Evolutionary conservation across 2,113 vertebrate genomes (phyloP), one percentile per base, ranked within the genome.

Genomic region (Manacus vitellinus): DNA sequence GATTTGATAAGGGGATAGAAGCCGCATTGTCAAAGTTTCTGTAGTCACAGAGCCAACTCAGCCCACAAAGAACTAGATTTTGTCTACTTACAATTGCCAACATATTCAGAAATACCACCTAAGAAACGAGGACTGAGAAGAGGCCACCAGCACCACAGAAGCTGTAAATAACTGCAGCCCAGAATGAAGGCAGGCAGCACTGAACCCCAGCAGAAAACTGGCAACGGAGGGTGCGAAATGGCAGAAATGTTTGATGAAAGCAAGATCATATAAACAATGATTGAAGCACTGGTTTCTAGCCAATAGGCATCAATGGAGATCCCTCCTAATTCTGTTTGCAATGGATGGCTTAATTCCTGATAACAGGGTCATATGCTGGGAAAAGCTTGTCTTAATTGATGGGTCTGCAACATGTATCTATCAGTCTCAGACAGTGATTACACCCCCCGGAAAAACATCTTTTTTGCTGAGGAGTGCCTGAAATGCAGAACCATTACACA

Each of bases 391-490:
- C 92, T 80, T 92, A 95, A 95, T 43, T 90, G 88, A 92, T 81
- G 86, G 59, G 35, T 91, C 89, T 86, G 83, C 59, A 86, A 41
- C 82, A 51, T 33, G 9, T 43, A 90, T 88, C 95, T 79, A 58
- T 97, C 94, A 92, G 75, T 35, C 78, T 76, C 31, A 10, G 94
- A 83, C 91, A 94, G 88, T 90, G 92, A 97, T 96, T 95, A 58
- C 78, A 90, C 28, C 88, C 92, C 78, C 88, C 70, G 72, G 96
- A 95, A 92, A 96, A 97, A 66, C 90, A 93, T 41, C 46, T 88
- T 85, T 92, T 94, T 89, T 83, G 82, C 75, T 33, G 46, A 95
- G 78, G 46, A 95, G 44, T 56, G 85, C 71, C 71, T 93, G 78
- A 93, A 93, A 94, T 5, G 67, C 4, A 0, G 78, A 96, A 79